phyloP scores from a whole-genome alignment of 1,140 invertebrate genomes.

The Tachypleus tridentatus region DNA sequence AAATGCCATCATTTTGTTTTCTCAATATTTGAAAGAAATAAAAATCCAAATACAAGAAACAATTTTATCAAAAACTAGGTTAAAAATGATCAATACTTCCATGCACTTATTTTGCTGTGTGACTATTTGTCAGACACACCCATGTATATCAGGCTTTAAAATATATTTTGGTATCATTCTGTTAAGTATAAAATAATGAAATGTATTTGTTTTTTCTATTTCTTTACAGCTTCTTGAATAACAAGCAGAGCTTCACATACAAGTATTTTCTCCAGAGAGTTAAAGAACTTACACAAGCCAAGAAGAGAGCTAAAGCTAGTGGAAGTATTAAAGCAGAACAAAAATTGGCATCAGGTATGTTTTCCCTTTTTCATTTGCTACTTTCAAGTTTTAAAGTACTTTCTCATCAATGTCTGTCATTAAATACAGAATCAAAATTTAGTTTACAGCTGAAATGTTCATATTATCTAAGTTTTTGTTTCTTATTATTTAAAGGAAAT shows the following conservation, averaged over 20 bases:
- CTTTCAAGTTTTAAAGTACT: slow-evolving; percentile 5
- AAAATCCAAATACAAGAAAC: too few species aligned
- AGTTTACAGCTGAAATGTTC: too few species aligned
- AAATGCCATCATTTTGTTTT: too few species aligned
- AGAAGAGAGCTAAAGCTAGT: slow-evolving; percentile 20
- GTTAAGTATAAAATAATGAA: background rate
- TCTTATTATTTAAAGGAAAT: too few species aligned
- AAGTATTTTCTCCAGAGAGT: slow-evolving; percentile 17
- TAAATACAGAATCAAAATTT: background rate
- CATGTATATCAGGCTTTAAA: too few species aligned
- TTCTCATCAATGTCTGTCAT: background rate
- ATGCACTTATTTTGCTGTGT: too few species aligned
- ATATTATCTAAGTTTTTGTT: too few species aligned
- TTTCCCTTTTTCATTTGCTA: background rate
- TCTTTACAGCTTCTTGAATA: slow-evolving; percentile 13
- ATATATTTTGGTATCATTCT: background rate
- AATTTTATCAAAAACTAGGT: too few species aligned
- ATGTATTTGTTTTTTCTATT: background rate
- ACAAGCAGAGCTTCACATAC: slow-evolving; percentile 10
- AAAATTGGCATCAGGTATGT: background rate
- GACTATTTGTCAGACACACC: too few species aligned
- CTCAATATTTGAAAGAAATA: too few species aligned
- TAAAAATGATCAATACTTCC: too few species aligned
- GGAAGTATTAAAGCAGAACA: background rate
- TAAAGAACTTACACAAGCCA: slow-evolving; percentile 19